A percentile compares a stretch with the other conserved stretches of the same genome.
Evolutionary conservation across 2,888 invertebrate genomes (phyloP).

Genomic region (Leptinotarsa haldemani): DNA sequence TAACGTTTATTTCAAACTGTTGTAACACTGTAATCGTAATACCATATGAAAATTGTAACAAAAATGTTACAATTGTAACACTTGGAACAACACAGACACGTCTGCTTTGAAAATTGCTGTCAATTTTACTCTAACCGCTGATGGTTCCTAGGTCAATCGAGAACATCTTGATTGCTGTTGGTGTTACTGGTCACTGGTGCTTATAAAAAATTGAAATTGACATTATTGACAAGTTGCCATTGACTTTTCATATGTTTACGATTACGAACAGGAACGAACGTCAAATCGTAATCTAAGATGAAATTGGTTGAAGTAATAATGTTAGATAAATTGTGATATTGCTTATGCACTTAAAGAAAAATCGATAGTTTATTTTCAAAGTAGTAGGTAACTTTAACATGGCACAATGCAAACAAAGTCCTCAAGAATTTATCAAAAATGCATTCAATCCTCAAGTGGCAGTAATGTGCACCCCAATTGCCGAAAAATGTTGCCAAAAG

Average conservation of each 20-base stretch:
- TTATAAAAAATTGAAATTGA: background rate
- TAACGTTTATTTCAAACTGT: no score
- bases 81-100: no score
- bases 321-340: conserved; percentile 20
- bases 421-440: conserved; percentile 89
- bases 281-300: conserved; percentile 16
- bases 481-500: conserved; percentile 86
- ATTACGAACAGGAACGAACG: background rate
- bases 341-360: background rate
- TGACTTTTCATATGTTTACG: conserved; percentile 9
- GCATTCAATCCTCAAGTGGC: conserved; percentile 92
- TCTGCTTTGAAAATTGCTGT: no score
- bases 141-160: no score
- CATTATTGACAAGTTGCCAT: background rate
- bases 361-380: background rate
- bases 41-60: no score
- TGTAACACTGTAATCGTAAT: no score
- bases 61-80: no score
- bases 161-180: no score
- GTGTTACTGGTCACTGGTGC: no score
- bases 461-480: conserved; percentile 83
- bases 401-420: conserved; percentile 75
- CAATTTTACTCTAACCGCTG: no score
- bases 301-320: conserved; percentile 11
- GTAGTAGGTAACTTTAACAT: conserved; percentile 56